Percentiles rank a stretch among this genome's conserved stretches.
Conservation (phyloP, 1,140 invertebrate species). For the Vanessa atalanta region DNA sequence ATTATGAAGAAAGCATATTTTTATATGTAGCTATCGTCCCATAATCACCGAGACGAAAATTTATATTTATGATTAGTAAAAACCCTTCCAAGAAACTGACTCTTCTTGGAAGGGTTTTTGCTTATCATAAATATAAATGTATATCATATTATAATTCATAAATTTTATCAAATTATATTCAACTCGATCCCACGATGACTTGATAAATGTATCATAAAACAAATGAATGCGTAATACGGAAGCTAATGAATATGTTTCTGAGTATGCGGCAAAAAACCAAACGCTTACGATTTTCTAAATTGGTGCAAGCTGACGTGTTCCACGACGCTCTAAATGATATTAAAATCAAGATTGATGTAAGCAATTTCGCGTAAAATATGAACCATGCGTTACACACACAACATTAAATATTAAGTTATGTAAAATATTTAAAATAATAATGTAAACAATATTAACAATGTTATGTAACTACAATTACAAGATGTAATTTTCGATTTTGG, state of each 20-base stretch:
- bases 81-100: no score
- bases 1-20: no score
- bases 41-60: no score
- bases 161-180: neutral
- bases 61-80: no score
- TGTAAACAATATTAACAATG: neutral
- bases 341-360: constrained; percentile 11
- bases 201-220: no score
- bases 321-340: constrained; percentile 2
- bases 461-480: neutral
- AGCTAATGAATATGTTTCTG: neutral
- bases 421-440: neutral
- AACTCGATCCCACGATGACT: no score
- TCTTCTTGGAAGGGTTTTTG: no score
- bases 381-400: neutral
- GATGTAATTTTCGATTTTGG: neutral
- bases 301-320: neutral
- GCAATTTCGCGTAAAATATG: constrained; percentile 11
- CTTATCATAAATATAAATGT: no score
- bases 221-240: neutral
- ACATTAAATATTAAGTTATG: neutral
- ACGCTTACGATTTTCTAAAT: neutral
- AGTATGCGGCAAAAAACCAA: neutral
- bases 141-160: no score
- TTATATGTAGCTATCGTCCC: no score